Evolutionary conservation across 2,888 invertebrate species (phyloP).

Genomic region (Cephus pulcher): DNA sequence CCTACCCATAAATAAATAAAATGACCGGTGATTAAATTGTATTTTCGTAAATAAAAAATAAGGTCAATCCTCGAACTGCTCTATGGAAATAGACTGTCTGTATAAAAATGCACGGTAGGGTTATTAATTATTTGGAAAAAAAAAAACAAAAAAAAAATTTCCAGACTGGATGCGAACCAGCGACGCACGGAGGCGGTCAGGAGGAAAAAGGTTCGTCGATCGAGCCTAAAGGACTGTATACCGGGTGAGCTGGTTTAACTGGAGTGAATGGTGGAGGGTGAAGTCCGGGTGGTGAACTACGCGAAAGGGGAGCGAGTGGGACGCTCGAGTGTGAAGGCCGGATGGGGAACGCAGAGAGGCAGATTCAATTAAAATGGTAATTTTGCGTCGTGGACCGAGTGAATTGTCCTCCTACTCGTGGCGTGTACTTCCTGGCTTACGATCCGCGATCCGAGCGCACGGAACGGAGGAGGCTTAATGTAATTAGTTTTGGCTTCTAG

Average conservation of each 20-base stretch:
- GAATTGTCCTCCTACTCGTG: conserved; percentile 18
- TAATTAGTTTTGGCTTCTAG: conserved; percentile 49
- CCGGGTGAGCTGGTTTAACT: neutral
- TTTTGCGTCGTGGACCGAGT: conserved; percentile 18
- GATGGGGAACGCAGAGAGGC: neutral
- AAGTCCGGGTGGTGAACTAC: neutral
- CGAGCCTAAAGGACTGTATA: neutral
- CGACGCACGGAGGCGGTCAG: neutral
- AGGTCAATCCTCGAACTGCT: too few species aligned
- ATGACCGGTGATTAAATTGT: neutral
- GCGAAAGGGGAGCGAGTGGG: conserved; percentile 10
- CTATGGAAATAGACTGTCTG: neutral
- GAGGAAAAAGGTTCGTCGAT: neutral
- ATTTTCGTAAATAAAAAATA: neutral
- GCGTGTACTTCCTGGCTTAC: conserved; percentile 13
- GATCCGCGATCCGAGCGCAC: conserved; percentile 1
- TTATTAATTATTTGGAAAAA: neutral
- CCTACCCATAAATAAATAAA: too few species aligned
- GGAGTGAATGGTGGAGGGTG: neutral
- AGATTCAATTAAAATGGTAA: conserved; percentile 50
- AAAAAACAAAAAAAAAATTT: neutral
- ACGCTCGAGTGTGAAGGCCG: neutral
- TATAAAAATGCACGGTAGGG: neutral
- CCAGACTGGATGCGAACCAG: neutral
- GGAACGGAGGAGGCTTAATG: conserved; percentile 26